Evolutionary conservation across 2,888 invertebrate genomes (phyloP).

Genomic region (Nomada goodeniana): DNA sequence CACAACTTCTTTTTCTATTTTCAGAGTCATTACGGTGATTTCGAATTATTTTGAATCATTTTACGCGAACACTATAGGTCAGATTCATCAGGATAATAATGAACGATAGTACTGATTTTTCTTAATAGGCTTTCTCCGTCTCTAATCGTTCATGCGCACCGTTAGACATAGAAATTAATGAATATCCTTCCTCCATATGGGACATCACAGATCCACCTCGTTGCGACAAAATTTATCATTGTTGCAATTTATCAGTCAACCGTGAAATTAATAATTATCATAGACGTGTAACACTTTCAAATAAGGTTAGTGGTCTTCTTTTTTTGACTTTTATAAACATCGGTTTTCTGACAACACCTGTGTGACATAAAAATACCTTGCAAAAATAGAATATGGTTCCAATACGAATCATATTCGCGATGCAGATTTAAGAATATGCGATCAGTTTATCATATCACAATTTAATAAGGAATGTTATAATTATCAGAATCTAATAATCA

Average conservation of each 20-base stretch:
- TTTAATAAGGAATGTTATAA: no score
- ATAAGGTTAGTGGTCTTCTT: no score
- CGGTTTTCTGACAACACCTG: no score
- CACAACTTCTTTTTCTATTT: no score
- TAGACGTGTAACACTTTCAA: not conserved
- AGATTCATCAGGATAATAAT: slow-evolving; percentile 10
- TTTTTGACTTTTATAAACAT: no score
- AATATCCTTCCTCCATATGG: not conserved
- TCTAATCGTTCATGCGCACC: slow-evolving; percentile 16
- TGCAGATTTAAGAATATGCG: no score
- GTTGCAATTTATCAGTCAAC: slow-evolving; percentile 7
- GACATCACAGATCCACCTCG: slow-evolving; percentile 8
- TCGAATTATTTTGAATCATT: not conserved
- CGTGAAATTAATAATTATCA: slow-evolving; percentile 18
- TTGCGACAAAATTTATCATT: slow-evolving; percentile 19
- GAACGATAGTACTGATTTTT: slow-evolving; percentile 10
- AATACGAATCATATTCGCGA: no score
- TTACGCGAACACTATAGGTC: not conserved
- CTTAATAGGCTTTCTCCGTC: slow-evolving; percentile 2
- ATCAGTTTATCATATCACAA: no score
- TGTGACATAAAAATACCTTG: no score
- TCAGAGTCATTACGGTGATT: not conserved
- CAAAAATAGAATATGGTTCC: no score
- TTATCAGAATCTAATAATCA: no score
- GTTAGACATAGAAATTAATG: slow-evolving; percentile 32